Evolutionary conservation across 2,113 vertebrate genomes (phyloP).

Genomic region (Prochilodus magdalenae): DNA sequence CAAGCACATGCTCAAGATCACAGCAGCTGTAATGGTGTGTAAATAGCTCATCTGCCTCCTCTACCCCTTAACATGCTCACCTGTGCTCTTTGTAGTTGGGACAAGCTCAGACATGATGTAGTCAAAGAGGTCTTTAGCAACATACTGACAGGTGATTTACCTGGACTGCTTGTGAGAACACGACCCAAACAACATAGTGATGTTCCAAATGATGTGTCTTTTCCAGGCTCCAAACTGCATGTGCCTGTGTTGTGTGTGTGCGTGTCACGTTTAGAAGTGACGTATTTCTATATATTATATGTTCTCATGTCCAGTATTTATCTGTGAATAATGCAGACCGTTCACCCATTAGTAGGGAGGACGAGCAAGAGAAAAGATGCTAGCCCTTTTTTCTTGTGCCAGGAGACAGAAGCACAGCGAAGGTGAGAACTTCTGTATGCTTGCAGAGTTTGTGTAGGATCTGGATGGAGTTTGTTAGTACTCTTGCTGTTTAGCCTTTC

Average conservation of each 20-base stretch:
- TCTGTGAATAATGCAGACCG: constrained; percentile 42
- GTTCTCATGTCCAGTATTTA: background rate
- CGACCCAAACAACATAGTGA: constrained; percentile 10
- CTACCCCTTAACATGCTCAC: background rate
- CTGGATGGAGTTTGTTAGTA: background rate
- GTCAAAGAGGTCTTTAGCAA: constrained; percentile 29
- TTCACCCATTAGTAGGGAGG: constrained; percentile 7
- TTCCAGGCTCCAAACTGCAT: constrained; percentile 11
- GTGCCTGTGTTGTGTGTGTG: background rate
- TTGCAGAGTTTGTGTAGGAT: background rate
- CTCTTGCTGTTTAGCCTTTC: background rate
- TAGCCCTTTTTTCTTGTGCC: constrained; percentile 38
- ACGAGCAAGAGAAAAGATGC: background rate
- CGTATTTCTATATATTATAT: background rate
- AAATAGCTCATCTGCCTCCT: constrained; percentile 7
- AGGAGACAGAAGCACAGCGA: background rate
- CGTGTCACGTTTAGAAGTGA: background rate
- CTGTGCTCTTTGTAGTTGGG: constrained; percentile 11
- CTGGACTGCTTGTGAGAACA: constrained; percentile 48
- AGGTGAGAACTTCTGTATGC: constrained; percentile 10
- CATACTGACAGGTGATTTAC: constrained; percentile 26
- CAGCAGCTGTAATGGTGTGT: constrained; percentile 13
- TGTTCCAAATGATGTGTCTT: background rate
- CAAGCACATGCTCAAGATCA: background rate
- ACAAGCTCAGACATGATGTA: constrained; percentile 43